These are phyloP conservation scores for Heteronetta atricapilla DNA, from an alignment of 2,113 vertebrate genomes.

Conservation along the genomic window DNA sequence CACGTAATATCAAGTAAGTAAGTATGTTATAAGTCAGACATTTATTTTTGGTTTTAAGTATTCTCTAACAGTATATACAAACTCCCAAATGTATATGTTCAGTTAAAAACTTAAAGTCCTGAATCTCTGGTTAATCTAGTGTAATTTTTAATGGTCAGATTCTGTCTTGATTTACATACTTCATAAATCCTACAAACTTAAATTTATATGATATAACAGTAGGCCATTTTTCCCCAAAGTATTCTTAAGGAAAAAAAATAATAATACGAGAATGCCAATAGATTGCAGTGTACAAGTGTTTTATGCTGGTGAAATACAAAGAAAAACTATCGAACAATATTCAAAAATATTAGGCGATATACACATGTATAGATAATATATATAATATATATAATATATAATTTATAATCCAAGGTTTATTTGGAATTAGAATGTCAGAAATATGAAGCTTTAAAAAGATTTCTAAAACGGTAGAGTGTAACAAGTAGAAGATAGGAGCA, in stretches of 20 bases:
- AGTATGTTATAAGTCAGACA: constrained; percentile 20
- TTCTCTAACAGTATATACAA: not conserved
- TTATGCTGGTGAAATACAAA: not conserved
- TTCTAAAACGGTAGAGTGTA: not conserved
- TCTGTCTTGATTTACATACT: not conserved
- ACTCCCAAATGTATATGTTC: not conserved
- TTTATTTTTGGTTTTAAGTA: not conserved
- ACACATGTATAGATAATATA: not conserved
- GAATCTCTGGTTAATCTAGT: not conserved
- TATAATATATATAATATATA: not conserved
- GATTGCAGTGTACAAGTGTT: not conserved
- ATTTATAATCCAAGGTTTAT: not conserved
- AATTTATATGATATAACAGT: not conserved
- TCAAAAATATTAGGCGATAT: not conserved
- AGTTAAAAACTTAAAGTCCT: not conserved
- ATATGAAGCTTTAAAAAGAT: not conserved
- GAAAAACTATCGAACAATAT: not conserved
- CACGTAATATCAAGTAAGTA: constrained; percentile 78
- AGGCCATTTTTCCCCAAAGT: not conserved
- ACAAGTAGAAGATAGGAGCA: not conserved
- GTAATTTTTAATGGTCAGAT: not conserved
- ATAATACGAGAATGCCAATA: not conserved
- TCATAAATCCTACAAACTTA: not conserved
- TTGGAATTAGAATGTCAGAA: not conserved
- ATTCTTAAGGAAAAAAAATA: not conserved